Evolutionary conservation across 1,140 invertebrate species (phyloP), one percentile per base, ranked within the genome.

Genomic region (Aphidius ervi): DNA sequence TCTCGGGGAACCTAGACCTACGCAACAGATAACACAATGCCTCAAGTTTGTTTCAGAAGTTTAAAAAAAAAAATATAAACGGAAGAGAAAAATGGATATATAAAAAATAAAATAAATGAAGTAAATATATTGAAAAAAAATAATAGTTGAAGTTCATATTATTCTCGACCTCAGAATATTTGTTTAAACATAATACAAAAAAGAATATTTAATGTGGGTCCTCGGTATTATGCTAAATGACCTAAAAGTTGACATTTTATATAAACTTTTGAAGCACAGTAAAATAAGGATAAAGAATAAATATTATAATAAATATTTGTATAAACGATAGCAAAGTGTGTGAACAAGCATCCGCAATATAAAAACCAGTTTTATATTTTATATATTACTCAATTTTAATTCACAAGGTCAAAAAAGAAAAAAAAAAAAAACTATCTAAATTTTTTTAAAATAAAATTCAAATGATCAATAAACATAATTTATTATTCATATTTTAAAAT

Each of bases 161-260:
- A 57, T 56, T 46, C 66, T n/a, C 54, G 71, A 75, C 71, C 72
- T 70, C 64, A 5, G 31, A 9, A 40, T 7, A 56, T 54, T 31
- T 31, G 2, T 31, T 31, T 31, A 31, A 31, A 31, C 23, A 31
- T 31, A 31, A 31, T 31, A 56, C 58, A 74, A 68, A 76, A 74
- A 70, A 63, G 63, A 58, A 68, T 62, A 59, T 67, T 67, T 68
- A 70, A 70, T 73, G 62, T 67, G 60, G 66, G 59, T 65, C 52
- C 65, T 49, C 58, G 55, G 66, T 46, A 40, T 61, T 62, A 68
- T 69, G 68, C 58, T 67, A 67, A 71, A 68, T 74, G 68, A 76
- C 72, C 70, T 67, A 68, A 72, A 63, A 68, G 63, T 67, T 70
- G 65, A 71, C 65, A 69, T 61, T 58, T 61, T 66, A 65, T 65